Conservation (phyloP, 2,113 vertebrate species). For the Gymnorhina tibicen region DNA sequence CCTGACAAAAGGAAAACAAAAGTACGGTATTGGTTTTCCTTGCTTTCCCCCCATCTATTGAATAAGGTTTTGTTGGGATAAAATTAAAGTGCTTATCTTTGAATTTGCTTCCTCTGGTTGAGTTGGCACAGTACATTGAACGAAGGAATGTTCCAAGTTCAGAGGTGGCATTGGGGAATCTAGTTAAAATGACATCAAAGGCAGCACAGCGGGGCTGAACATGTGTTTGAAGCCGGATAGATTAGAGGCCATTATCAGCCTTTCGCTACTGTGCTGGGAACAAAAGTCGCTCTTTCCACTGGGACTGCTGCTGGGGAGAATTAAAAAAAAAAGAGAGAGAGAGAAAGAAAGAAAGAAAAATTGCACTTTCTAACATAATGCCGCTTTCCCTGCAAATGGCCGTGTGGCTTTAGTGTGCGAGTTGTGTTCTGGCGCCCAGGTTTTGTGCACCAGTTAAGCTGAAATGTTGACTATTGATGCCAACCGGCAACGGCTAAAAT, state of each 20-base stretch:
- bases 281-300: slow-evolving; percentile 59
- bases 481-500: background rate
- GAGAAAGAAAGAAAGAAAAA: slow-evolving; percentile 37
- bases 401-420: background rate
- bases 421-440: background rate
- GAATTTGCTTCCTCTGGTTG: slow-evolving; percentile 73
- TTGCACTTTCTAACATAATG: slow-evolving; percentile 47
- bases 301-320: slow-evolving; percentile 64
- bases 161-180: slow-evolving; percentile 72
- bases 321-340: slow-evolving; percentile 31
- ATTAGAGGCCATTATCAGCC: slow-evolving; percentile 80
- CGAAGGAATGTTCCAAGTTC: slow-evolving; percentile 69
- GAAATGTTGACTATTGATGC: background rate
- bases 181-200: slow-evolving; percentile 79
- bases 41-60: slow-evolving; percentile 57
- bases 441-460: background rate
- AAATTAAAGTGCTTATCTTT: slow-evolving; percentile 73
- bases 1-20: slow-evolving; percentile 69
- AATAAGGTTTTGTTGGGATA: slow-evolving; percentile 66
- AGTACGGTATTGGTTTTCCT: slow-evolving; percentile 60
- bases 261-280: slow-evolving; percentile 68
- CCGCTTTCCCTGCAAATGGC: background rate
- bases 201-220: slow-evolving; percentile 71
- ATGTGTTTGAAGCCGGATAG: slow-evolving; percentile 78
- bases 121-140: slow-evolving; percentile 69